A percentile compares a stretch with the other conserved stretches of the same genome.
Conservation (phyloP, 1,140 invertebrate genomes). For the Piezodorus guildinii region DNA sequence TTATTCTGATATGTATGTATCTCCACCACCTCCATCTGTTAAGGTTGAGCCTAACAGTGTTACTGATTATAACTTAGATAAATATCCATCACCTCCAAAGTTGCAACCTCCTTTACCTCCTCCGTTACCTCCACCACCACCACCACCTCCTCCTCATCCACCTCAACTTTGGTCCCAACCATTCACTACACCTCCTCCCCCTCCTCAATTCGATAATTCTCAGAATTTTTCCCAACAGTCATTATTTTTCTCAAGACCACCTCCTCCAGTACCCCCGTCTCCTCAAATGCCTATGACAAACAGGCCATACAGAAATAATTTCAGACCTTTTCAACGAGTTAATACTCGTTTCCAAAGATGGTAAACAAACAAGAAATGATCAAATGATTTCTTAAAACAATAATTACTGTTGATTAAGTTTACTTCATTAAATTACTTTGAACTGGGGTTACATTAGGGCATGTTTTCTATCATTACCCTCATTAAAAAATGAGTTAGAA, state of each 20-base stretch:
- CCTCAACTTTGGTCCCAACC: neutral
- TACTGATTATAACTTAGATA: conserved; percentile 17
- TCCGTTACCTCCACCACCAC: conserved; percentile 7
- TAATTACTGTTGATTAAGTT: no score
- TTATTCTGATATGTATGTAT: neutral
- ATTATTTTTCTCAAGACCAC: conserved; percentile 4
- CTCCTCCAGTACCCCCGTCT: conserved; percentile 20
- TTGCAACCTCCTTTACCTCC: conserved; percentile 20
- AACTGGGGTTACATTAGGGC: no score
- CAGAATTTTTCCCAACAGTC: conserved; percentile 17
- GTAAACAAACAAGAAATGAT: neutral
- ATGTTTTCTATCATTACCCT: no score
- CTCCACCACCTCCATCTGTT: neutral
- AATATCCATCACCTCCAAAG: conserved; percentile 27
- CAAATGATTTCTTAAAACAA: no score
- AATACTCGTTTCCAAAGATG: conserved; percentile 31
- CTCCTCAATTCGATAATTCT: conserved; percentile 3
- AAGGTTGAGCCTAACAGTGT: neutral
- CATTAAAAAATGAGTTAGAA: no score
- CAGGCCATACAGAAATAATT: conserved; percentile 2
- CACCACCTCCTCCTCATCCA: neutral
- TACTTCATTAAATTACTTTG: no score
- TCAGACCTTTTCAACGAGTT: conserved; percentile 13
- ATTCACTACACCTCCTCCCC: neutral
- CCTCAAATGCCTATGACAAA: conserved; percentile 8